Evolutionary conservation across 2,888 invertebrate genomes (phyloP), one percentile per base, ranked within the genome.

Genomic region (Alloscopus bannaensis): DNA sequence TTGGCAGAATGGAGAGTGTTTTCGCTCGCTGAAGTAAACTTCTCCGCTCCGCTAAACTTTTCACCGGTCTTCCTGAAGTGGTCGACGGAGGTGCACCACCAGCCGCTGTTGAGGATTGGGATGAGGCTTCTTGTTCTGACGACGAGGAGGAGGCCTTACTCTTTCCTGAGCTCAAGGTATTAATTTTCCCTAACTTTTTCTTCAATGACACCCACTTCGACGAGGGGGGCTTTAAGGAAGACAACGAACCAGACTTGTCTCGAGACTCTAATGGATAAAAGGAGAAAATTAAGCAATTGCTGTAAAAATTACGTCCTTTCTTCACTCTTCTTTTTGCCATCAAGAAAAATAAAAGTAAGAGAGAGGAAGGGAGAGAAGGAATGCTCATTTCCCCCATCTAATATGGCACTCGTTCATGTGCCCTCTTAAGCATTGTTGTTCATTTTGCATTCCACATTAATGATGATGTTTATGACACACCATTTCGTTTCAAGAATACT

Each of bases 131-230:
- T 28, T 36, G 50, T 59, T 71, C 71, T 71, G 47, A 52, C 6
- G 68, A 60, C 6, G 76, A 68, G 16, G 77, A 55, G n/a, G 77
- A 70, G 52, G 76, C 60, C 70, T 66, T 66, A 47, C 55, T 72
- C 57, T 79, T 72, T 36, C 55, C 77, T 57, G 77, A 70, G 70
- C 70, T 69, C 28, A 64, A 47, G 26, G 73, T 20, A 76, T 82
- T 83, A 28, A 82, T 57, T 80, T 83, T 82, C 18, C 83, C 84
- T 40, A 86, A 77, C 81, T 86, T 86, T 80, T 84, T 86, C 79
- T 84, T 76, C 59, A 86, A 76, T 45, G 85, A 84, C 69, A 79
- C 72, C 86, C 86, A 86, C 77, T 85, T 85, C 11, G 85, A 85
- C 80, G 82, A 81, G 65, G 80, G 78, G 26, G 72, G 73, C 75